Conservation (phyloP, 2,797 vertebrate species). For the Xenops minutus region DNA sequence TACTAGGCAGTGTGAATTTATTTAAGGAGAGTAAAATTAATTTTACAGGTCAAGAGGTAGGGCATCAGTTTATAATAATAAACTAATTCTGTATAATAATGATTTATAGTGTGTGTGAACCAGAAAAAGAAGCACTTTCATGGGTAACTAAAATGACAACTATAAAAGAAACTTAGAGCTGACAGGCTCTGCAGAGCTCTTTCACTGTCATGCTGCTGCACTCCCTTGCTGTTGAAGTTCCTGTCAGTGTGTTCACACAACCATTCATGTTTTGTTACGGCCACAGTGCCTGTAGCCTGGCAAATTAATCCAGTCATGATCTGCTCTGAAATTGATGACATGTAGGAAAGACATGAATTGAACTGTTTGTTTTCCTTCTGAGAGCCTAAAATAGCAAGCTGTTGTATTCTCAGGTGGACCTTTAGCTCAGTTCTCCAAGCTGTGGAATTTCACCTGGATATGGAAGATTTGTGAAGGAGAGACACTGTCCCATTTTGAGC, state of each 20-base stretch:
- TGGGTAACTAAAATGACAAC: not conserved
- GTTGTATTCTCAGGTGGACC: rapidly evolving
- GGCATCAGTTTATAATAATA: too few relatives aligned
- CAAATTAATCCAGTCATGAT: not conserved
- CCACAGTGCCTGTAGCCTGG: not conserved
- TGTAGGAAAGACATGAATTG: not conserved
- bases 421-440: not conserved
- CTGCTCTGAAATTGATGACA: not conserved
- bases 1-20: not conserved
- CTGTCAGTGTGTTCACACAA: not conserved
- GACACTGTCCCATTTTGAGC: rapidly evolving
- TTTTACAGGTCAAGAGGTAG: not conserved
- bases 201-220: not conserved
- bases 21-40: not conserved
- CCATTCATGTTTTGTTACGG: not conserved
- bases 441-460: not conserved
- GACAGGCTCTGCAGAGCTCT: not conserved
- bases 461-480: not conserved
- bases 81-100: too few relatives aligned
- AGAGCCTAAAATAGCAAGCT: not conserved
- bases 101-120: not conserved
- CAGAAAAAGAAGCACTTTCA: not conserved
- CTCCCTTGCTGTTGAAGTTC: not conserved
- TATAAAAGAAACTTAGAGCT: not conserved
- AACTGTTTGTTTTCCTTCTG: not conserved